A percentile compares a stretch with the other conserved stretches of the same genome.
Evolutionary conservation across 2,888 invertebrate species (phyloP).

Genomic region (Matsumyia berberina): DNA sequence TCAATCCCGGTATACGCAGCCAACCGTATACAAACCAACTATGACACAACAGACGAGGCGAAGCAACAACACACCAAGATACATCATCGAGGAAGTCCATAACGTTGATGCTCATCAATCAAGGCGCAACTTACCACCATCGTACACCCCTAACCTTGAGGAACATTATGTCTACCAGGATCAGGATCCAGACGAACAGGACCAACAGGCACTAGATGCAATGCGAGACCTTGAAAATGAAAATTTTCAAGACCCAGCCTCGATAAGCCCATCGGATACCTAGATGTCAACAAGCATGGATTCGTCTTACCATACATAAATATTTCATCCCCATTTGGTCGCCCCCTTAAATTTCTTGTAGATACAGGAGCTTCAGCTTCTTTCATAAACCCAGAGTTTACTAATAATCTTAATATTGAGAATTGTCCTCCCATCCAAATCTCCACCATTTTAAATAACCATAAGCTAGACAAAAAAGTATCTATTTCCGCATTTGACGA

Average conservation of each 20-base stretch:
- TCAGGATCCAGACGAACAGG: slow-evolving; percentile 4
- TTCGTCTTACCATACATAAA: not conserved
- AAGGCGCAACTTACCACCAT: slow-evolving; percentile 14
- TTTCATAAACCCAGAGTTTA: slow-evolving; percentile 59
- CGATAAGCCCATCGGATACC: slow-evolving; percentile 50
- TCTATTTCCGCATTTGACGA: no score
- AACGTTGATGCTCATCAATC: slow-evolving; percentile 13
- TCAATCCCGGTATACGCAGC: slow-evolving; percentile 20
- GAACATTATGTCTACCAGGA: not conserved
- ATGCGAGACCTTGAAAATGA: no score
- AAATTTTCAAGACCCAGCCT: slow-evolving; percentile 56
- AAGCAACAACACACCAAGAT: slow-evolving; percentile 11
- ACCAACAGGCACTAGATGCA: slow-evolving; percentile 3
- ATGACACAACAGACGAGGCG: slow-evolving; percentile 25
- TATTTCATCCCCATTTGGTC: slow-evolving; percentile 42
- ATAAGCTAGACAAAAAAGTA: slow-evolving; percentile 17
- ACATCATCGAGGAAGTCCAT: slow-evolving; percentile 27
- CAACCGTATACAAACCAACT: no score
- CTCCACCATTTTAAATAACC: slow-evolving; percentile 30
- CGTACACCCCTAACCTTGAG: slow-evolving; percentile 18
- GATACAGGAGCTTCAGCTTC: slow-evolving; percentile 62
- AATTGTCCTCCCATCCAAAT: slow-evolving; percentile 22
- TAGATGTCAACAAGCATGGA: slow-evolving; percentile 61
- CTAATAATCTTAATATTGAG: not conserved
- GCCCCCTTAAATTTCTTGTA: slow-evolving; percentile 22